These are phyloP conservation scores for Pterostichus niger DNA, from an alignment of 2,888 invertebrate species.

Conservation along the genomic window DNA sequence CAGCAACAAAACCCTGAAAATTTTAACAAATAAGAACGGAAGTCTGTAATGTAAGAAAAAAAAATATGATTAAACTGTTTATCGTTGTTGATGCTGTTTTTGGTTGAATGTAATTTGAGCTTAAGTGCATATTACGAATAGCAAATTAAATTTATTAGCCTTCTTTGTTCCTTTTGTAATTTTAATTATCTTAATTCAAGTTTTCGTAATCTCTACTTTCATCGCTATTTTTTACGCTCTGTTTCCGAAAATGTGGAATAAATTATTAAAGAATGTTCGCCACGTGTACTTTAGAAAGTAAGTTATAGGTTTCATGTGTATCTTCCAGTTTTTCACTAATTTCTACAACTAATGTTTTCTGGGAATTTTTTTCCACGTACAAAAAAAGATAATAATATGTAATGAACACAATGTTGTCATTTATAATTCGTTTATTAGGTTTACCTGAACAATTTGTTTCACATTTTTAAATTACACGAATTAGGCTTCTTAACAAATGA, in stretches of 20 bases:
- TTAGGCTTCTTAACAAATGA: background rate
- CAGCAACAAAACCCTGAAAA: background rate
- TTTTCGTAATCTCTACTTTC: constrained; percentile 49
- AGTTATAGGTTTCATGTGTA: background rate
- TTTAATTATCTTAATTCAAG: constrained; percentile 21
- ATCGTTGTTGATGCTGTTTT: too few relatives aligned
- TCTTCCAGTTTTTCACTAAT: constrained; percentile 8
- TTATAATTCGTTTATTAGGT: constrained; percentile 28
- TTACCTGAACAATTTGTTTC: constrained; percentile 26
- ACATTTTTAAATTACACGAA: constrained; percentile 31
- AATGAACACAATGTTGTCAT: constrained; percentile 5
- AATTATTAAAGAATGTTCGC: constrained; percentile 29
- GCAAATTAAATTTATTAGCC: background rate
- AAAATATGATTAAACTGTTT: background rate
- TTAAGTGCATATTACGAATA: background rate
- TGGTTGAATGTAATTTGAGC: too few relatives aligned
- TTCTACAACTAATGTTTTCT: constrained; percentile 9
- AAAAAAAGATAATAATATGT: constrained; percentile 40
- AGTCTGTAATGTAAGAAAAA: constrained; percentile 7
- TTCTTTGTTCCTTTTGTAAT: constrained; percentile 11
- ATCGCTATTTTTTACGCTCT: constrained; percentile 57
- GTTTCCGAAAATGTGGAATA: constrained; percentile 54
- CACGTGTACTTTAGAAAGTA: constrained; percentile 9
- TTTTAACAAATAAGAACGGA: constrained; percentile 2
- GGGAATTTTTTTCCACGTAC: background rate